A percentile compares a stretch with the other conserved stretches of the same genome.
Conservation (phyloP, 1,140 invertebrate species). For the Pogonomyrmex californicus region DNA sequence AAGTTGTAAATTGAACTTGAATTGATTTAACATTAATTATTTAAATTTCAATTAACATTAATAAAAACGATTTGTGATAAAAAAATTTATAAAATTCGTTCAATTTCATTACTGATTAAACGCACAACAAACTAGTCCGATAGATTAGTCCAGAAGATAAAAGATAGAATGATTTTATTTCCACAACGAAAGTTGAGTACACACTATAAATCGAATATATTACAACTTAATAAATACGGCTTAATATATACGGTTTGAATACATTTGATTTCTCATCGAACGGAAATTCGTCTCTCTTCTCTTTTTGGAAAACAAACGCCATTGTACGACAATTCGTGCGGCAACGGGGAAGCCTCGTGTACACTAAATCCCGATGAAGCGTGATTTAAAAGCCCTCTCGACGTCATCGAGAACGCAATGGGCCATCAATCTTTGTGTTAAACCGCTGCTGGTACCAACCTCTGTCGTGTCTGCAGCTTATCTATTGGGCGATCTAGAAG, state of each 20-base stretch:
- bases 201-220: no score
- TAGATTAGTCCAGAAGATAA: no score
- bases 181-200: background rate
- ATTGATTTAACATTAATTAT: no score
- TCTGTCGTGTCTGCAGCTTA: conserved; percentile 66
- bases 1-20: no score
- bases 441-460: conserved; percentile 64
- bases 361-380: conserved; percentile 76
- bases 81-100: no score
- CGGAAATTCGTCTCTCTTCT: background rate
- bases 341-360: conserved; percentile 1
- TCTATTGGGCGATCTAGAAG: conserved; percentile 67
- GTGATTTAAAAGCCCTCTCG: conserved; percentile 80
- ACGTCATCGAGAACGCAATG: conserved; percentile 78
- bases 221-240: background rate
- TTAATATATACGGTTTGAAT: background rate
- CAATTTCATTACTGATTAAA: no score
- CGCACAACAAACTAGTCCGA: no score
- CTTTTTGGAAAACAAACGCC: conserved; percentile 63
- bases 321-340: conserved; percentile 59
- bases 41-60: no score
- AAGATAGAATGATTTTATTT: background rate
- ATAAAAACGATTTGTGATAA: no score
- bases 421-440: conserved; percentile 79
- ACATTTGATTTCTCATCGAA: conserved; percentile 26